Conservation (phyloP, 2,888 invertebrate genomes). For the Quadriops clusia region DNA sequence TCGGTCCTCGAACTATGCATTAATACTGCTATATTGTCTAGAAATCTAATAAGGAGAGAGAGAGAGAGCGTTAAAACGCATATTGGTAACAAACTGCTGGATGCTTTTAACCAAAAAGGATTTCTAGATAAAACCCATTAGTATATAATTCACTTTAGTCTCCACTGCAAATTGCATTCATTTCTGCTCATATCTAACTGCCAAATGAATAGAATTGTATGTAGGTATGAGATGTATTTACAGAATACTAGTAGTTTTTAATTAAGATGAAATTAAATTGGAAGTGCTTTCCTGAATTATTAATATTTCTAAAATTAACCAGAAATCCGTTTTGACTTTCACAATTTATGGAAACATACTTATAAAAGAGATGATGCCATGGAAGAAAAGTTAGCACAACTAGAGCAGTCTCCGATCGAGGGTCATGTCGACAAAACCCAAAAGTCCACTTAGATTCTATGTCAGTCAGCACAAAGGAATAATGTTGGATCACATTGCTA, state of each 20-base stretch:
- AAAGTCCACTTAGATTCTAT: constrained; percentile 93
- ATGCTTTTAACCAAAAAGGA: no score
- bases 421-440: constrained; percentile 93
- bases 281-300: constrained; percentile 2
- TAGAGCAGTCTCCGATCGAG: constrained; percentile 74
- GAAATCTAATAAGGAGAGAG: constrained; percentile 43
- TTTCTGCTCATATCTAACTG: no score
- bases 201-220: no score
- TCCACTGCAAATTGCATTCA: no score
- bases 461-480: constrained; percentile 93
- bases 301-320: neutral
- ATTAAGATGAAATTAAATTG: no score
- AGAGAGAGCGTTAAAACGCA: constrained; percentile 1
- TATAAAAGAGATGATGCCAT: constrained; percentile 95
- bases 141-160: no score
- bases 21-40: constrained; percentile 72
- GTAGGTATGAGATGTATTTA: no score
- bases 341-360: constrained; percentile 43
- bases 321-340: no score
- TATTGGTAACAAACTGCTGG: neutral
- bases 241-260: no score
- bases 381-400: constrained; percentile 82
- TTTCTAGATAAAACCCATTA: no score
- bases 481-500: constrained; percentile 81
- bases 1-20: constrained; percentile 47